A percentile compares a stretch with the other conserved stretches of the same genome.
These are phyloP conservation scores for Petaurus breviceps DNA, from an alignment of 2,113 vertebrate species.

Conservation along the genomic window DNA sequence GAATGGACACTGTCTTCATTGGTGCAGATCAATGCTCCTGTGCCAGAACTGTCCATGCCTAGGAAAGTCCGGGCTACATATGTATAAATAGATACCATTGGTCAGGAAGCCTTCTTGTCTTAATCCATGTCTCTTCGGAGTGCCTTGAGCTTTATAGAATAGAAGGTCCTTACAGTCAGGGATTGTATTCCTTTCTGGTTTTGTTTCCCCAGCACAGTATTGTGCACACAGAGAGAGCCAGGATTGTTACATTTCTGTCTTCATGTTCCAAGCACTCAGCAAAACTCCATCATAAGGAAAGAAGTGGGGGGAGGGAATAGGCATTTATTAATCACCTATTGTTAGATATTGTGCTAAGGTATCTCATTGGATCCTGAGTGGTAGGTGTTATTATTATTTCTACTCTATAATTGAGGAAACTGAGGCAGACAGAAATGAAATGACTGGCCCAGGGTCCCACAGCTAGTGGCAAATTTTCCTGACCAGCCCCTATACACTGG, in stretches of 20 bases:
- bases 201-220: neutral
- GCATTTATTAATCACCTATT: neutral
- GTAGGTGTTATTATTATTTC: neutral
- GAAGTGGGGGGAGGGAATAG: too few species aligned
- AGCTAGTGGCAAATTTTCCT: neutral
- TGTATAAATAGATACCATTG: neutral
- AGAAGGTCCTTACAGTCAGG: neutral
- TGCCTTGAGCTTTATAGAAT: neutral
- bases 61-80: neutral
- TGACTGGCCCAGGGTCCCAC: neutral
- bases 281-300: neutral
- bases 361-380: neutral
- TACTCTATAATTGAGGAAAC: neutral
- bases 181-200: neutral
- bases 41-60: too few species aligned
- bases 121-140: neutral
- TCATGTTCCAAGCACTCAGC: neutral
- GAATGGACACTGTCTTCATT: neutral
- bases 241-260: neutral
- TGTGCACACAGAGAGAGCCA: neutral
- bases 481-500: neutral
- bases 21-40: neutral
- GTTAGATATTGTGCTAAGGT: neutral
- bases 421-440: neutral
- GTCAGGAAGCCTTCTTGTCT: neutral